These are phyloP conservation scores for Ceratina calcarata DNA, from an alignment of 1,140 invertebrate species.

Conservation along the genomic window DNA sequence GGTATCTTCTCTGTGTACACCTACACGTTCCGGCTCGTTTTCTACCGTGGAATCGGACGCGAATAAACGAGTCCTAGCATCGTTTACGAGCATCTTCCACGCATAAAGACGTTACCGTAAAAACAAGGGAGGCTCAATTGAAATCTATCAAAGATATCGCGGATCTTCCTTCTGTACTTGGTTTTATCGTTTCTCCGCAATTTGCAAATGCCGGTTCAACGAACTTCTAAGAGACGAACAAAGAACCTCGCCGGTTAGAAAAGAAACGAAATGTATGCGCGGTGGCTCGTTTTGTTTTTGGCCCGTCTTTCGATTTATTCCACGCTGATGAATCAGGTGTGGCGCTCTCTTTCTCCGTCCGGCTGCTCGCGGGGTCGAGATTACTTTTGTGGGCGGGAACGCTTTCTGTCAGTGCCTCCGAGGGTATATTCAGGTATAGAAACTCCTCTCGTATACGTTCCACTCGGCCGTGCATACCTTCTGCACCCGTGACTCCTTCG, in stretches of 20 bases:
- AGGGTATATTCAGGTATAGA: constrained; percentile 73
- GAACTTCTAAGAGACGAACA: too few species aligned
- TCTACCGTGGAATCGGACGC: constrained; percentile 53
- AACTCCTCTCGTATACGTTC: constrained; percentile 49
- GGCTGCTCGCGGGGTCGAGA: constrained; percentile 69
- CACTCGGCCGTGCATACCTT: constrained; percentile 44
- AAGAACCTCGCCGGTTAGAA: too few species aligned
- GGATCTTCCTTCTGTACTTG: too few species aligned
- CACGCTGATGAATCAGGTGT: constrained; percentile 79
- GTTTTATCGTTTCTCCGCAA: too few species aligned
- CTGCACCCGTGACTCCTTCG: constrained; percentile 47
- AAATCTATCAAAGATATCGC: background rate
- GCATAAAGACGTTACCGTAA: background rate
- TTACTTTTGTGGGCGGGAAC: constrained; percentile 81
- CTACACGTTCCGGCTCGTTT: constrained; percentile 49
- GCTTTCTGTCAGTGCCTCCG: constrained; percentile 78
- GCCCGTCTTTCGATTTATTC: constrained; percentile 74
- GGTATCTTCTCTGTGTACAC: constrained; percentile 29
- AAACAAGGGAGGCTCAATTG: too few species aligned
- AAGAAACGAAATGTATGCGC: constrained; percentile 43
- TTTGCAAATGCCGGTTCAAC: too few species aligned
- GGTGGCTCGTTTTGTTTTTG: constrained; percentile 70
- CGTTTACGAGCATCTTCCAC: constrained; percentile 33
- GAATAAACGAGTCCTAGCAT: constrained; percentile 46
- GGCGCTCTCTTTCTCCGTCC: constrained; percentile 52